These are phyloP conservation scores for Silurus aristotelis DNA, from an alignment of 2,797 vertebrate species.

Conservation along the genomic window DNA sequence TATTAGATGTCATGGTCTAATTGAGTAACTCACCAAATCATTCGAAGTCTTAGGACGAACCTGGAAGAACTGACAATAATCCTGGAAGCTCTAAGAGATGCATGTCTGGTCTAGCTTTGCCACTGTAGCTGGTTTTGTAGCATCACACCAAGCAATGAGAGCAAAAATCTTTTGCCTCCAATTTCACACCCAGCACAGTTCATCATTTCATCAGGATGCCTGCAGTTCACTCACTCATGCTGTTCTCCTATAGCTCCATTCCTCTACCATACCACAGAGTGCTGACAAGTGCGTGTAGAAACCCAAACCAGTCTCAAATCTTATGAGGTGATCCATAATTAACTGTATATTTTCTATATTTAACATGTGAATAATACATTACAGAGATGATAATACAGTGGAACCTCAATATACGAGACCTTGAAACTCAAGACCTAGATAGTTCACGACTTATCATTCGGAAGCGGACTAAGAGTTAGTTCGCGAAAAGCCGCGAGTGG, in stretches of 20 bases:
- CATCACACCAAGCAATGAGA: constrained; percentile 5
- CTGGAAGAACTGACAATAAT: constrained; percentile 2
- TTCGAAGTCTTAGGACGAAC: neutral
- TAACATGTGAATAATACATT: neutral
- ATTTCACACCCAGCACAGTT: constrained; percentile 28
- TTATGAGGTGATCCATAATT: neutral
- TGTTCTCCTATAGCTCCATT: neutral
- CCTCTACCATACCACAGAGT: neutral
- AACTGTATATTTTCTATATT: too few species aligned
- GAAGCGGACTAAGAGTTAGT: too few species aligned
- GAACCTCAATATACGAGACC: too few species aligned
- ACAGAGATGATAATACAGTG: too few species aligned
- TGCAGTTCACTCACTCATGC: neutral
- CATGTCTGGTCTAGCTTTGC: constrained; percentile 1
- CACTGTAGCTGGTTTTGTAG: neutral
- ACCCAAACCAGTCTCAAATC: neutral
- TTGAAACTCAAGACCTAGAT: too few species aligned
- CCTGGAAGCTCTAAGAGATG: neutral
- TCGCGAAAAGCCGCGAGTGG: too few species aligned
- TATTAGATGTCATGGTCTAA: neutral
- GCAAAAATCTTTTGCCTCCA: constrained; percentile 3
- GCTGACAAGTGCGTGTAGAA: neutral
- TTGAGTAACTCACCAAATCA: neutral
- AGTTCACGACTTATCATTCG: too few species aligned
- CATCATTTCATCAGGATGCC: constrained; percentile 6